phyloP scores from a whole-genome alignment of 2,888 invertebrate genomes.

The Tachina grossa region DNA sequence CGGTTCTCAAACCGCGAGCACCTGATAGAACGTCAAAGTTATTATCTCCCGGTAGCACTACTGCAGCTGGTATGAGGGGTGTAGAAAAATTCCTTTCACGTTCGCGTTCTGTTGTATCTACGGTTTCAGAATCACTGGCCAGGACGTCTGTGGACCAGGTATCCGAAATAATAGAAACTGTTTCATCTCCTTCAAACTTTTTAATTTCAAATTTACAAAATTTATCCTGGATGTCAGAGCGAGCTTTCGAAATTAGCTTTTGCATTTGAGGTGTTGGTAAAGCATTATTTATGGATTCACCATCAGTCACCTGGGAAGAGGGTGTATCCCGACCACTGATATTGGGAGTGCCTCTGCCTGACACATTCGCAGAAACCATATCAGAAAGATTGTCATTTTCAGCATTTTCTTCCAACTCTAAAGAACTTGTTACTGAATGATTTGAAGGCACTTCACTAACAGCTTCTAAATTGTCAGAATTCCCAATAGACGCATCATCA shows the following conservation, averaged over 20 bases:
- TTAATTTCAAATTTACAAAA: conserved; percentile 99
- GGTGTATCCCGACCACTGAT: conserved; percentile 98
- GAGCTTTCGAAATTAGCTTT: conserved; percentile 89
- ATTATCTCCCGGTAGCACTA: conserved; percentile 83
- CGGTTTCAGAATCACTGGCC: conserved; percentile 97
- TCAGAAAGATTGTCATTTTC: conserved; percentile 97
- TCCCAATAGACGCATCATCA: conserved; percentile 96
- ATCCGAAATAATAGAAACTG: conserved; percentile 97
- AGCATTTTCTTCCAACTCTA: conserved; percentile 94
- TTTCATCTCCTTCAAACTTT: conserved; percentile 94
- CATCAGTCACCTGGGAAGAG: conserved; percentile 94
- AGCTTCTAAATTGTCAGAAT: conserved; percentile 96
- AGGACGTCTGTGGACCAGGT: conserved; percentile 99
- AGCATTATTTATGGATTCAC: conserved; percentile 85
- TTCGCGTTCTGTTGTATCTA: conserved; percentile 90
- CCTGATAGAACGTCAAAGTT: conserved; percentile 80
- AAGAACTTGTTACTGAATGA: conserved; percentile 95
- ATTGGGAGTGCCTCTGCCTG: conserved; percentile 95
- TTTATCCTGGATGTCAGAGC: conserved; percentile 98
- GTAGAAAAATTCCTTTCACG: conserved; percentile 84
- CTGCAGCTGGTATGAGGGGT: conserved; percentile 82
- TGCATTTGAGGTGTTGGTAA: conserved; percentile 84
- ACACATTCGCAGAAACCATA: conserved; percentile 98
- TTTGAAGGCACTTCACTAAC: conserved; percentile 98
- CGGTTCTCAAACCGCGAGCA: conserved; percentile 78